These are phyloP conservation scores for Agrochola circellaris DNA, from an alignment of 2,888 invertebrate genomes.

Conservation along the genomic window DNA sequence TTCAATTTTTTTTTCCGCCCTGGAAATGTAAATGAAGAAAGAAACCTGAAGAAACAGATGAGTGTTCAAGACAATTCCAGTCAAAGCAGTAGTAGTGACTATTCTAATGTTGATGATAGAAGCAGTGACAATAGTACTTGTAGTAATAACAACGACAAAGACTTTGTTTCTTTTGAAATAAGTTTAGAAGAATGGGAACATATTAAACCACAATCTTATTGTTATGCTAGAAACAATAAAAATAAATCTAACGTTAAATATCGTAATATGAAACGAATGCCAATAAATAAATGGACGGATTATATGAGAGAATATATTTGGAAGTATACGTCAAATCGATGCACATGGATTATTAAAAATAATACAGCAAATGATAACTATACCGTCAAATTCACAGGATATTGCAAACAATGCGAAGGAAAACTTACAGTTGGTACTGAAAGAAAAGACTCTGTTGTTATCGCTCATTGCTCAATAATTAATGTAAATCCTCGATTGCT, in stretches of 20 bases:
- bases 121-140: neutral
- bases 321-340: constrained; percentile 31
- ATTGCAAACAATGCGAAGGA: constrained; percentile 4
- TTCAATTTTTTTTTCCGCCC: constrained; percentile 20
- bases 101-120: constrained; percentile 22
- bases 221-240: constrained; percentile 13
- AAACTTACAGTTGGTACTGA: constrained; percentile 18
- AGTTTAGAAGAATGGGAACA: constrained; percentile 8
- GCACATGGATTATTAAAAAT: constrained; percentile 42
- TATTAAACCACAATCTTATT: constrained; percentile 11
- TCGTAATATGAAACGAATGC: constrained; percentile 28
- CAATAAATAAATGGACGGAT: constrained; percentile 33
- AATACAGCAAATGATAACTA: neutral
- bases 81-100: constrained; percentile 17
- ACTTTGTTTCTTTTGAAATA: constrained; percentile 12
- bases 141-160: constrained; percentile 1
- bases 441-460: constrained; percentile 17
- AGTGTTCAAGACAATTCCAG: constrained; percentile 16
- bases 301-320: constrained; percentile 41
- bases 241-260: constrained; percentile 15
- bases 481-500: constrained; percentile 25
- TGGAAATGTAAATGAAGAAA: constrained; percentile 14
- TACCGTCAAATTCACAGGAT: constrained; percentile 15
- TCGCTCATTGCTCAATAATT: constrained; percentile 12
- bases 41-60: constrained; percentile 26